Conservation (phyloP, 2,888 invertebrate genomes). For the Melieria omissa region DNA sequence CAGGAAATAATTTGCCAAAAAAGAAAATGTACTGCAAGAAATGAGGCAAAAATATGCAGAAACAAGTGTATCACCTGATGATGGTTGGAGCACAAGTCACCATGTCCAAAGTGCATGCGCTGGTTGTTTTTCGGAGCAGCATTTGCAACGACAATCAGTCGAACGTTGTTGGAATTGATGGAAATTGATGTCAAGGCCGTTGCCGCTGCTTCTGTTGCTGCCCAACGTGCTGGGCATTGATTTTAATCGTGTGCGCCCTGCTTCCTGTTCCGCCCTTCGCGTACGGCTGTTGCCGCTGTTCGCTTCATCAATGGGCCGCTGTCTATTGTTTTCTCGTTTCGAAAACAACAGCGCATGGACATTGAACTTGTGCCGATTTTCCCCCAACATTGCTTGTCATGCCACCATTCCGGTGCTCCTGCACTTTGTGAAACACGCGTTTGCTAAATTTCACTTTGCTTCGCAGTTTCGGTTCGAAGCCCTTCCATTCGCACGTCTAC, state of each 20-base stretch:
- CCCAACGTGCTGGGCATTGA: not conserved
- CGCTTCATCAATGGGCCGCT: not conserved
- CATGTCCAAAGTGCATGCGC: not conserved
- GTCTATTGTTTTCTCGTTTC: not conserved
- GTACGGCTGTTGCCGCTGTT: not conserved
- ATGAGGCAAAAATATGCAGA: not conserved
- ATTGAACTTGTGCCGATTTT: not conserved
- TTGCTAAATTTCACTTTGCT: not conserved
- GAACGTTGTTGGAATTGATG: not conserved
- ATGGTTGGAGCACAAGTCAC: not conserved
- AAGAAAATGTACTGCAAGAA: not conserved
- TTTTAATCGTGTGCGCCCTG: not conserved
- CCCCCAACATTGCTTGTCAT: not conserved
- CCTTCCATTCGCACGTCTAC: not conserved
- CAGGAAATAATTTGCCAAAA: not conserved
- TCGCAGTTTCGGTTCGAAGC: not conserved
- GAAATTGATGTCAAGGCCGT: conserved; percentile 23
- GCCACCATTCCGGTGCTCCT: not conserved
- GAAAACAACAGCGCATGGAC: not conserved
- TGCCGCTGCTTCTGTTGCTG: not conserved
- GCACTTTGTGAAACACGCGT: not conserved
- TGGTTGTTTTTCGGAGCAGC: not conserved
- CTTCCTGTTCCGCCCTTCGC: not conserved
- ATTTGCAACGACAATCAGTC: not conserved
- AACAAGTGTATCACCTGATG: not conserved